Base-by-base conservation (phyloP, 2,113 vertebrate genomes). In the Columba janthina region DNA sequence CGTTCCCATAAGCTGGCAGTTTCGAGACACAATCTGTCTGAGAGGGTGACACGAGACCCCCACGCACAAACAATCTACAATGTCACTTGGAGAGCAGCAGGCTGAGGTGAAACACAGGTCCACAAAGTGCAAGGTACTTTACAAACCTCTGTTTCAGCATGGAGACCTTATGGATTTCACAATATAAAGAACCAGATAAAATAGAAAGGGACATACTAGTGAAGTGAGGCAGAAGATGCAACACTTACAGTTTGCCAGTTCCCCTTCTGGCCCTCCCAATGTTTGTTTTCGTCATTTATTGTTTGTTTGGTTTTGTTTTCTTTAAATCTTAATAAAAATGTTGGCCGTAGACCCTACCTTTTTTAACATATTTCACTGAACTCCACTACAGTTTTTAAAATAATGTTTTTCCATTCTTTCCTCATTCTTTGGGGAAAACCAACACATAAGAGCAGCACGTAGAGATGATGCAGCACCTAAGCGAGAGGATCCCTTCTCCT, bases 91-190 rank as follows among this genome's bases (percentile, higher is more conserved):
- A 91, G 25, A 78, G 15, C 66, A 84, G 78, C 22, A 86, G 57
- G 15, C 20, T 7, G 5, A 91, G 62, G 58, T 85, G 50, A 84
- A 94, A 71, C 64, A 66, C 24, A 46, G 25, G 14, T 44, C 65
- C 42, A 73, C 69, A 44, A 67, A 74, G 34, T 57, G 26, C 51
- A 81, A 84, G 38, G 38, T 70, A 62, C 20, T 84, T 78, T 26
- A 60, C 38, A 82, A 85, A 79, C 18, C n/a, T 67, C 51, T 5
- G 20, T 34, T 60, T 86, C 22, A 13, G 28, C 34, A 58, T 11
- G 56, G 36, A 50, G 19, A 90, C 50, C 25, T 66, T 42, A 46
- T 0, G 0, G 0, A 5, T 51, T 80, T 65, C 60, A 46, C 20
- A 87, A n/a, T 26, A 36, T 25, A 36, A 50, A 73, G 29, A 69